Evolutionary conservation across 2,888 invertebrate genomes (phyloP), one percentile per base, ranked within the genome.

Genomic region (Lapara coniferarum): DNA sequence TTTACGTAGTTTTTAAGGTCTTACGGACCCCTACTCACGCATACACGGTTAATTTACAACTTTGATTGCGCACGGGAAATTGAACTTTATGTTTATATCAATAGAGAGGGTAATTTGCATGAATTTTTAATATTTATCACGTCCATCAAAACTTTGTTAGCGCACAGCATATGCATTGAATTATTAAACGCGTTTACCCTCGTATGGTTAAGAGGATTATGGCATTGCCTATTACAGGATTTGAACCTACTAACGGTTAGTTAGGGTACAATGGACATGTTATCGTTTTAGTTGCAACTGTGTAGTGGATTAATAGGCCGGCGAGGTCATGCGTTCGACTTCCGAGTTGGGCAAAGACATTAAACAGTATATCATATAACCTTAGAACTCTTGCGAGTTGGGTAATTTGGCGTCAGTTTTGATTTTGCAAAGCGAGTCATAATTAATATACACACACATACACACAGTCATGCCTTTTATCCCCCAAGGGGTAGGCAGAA

Each of bases 141-240:
- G 66, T 66, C 53, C 59, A 53, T 69, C 63, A 44, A 63, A 68
- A 69, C 25, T 63, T 63, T 53, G 63, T 69, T 63, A 16, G 53
- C 44, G 68, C 44, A 53, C 44, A 19, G 14, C 13, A 19, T 52
- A 53, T 53, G 13, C 14, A 10, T 49, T 66, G 69, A 51, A 70
- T 70, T 58, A 67, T 70, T 70, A 70, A 70, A 51, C 25, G 14
- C 37, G 30, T 46, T 57, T 49, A 19, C 52, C 51, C 66, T 58
- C 69, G 16, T 67, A 70, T 66, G 66, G 69, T 25, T 66, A 70
- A 70, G 69, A 70, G 69, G 69, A 70, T 70, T 70, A 70, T 58
- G 51, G 14, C 56, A 69, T 53, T 58, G 16, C n/a, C 66, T 19
- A 55, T 68, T 68, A 55, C 53, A n/a, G 68, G 68, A 51, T 69